Percentiles rank a stretch among this genome's conserved stretches.
phyloP scores from a whole-genome alignment of 2,113 vertebrate genomes.

The Oryzias celebensis region DNA sequence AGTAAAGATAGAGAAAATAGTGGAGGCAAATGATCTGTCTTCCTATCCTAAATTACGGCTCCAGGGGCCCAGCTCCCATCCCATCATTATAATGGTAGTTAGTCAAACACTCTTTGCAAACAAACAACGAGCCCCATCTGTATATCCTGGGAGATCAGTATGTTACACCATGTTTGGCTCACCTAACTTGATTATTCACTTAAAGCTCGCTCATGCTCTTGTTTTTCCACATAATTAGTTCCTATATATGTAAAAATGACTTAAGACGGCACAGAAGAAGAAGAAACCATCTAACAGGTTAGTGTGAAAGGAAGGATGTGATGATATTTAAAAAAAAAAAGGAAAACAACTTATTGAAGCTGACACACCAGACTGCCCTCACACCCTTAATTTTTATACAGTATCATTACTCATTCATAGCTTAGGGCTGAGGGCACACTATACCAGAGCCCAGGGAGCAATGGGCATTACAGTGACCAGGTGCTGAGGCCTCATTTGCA shows the following conservation, averaged over 20 bases:
- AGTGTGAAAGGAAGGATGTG: neutral
- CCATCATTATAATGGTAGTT: slow-evolving; percentile 63
- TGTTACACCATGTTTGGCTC: slow-evolving; percentile 47
- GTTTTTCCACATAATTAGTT: slow-evolving; percentile 5
- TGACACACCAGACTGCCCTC: slow-evolving; percentile 17
- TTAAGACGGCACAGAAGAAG: neutral
- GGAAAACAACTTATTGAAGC: slow-evolving; percentile 21
- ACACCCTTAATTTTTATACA: slow-evolving; percentile 23
- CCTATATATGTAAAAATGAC: neutral
- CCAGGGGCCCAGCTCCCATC: slow-evolving; percentile 52
- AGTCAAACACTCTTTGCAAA: slow-evolving; percentile 56
- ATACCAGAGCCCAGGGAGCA: slow-evolving; percentile 12
- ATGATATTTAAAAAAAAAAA: slow-evolving; percentile 25
- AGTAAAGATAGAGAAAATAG: slow-evolving; percentile 61
- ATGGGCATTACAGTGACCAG: slow-evolving; percentile 40
- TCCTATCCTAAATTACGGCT: slow-evolving; percentile 60
- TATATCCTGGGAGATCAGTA: slow-evolving; percentile 45
- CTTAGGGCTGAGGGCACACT: slow-evolving; percentile 21
- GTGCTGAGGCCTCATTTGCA: slow-evolving; percentile 58
- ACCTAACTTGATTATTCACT: slow-evolving; percentile 47
- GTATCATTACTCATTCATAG: slow-evolving; percentile 27
- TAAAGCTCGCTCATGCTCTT: slow-evolving; percentile 16
- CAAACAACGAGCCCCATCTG: slow-evolving; percentile 62
- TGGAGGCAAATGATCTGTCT: slow-evolving; percentile 52
- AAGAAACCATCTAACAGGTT: slow-evolving; percentile 1